Evolutionary conservation across 37 sponge, comb jelly and placozoan genomes (phyloP).

Genomic region (Mnemiopsis leidyi): DNA sequence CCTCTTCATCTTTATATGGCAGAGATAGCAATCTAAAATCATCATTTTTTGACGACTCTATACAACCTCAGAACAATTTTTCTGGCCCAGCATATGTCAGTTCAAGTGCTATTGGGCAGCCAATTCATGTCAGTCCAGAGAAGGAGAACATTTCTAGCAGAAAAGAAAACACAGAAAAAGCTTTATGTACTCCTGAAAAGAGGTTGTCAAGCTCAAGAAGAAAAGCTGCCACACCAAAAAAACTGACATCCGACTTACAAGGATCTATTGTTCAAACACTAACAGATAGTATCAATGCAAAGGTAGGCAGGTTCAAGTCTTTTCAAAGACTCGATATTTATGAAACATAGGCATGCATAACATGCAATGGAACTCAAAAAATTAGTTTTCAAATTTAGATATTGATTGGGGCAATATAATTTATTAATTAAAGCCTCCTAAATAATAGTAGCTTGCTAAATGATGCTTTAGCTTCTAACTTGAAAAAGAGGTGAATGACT

Average conservation of each 20-base stretch:
- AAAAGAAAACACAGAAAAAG: background rate
- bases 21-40: background rate
- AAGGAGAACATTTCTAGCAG: background rate
- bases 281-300: constrained; percentile 7
- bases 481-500: no score
- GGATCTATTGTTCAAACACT: constrained; percentile 11
- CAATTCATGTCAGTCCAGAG: no score
- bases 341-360: background rate
- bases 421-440: no score
- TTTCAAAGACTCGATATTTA: background rate
- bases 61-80: background rate
- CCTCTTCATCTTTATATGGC: background rate
- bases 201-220: constrained; percentile 7
- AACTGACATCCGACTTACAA: background rate
- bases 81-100: no score
- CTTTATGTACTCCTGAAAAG: background rate
- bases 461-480: no score
- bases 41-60: background rate
- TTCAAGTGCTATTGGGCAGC: no score
- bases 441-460: no score
- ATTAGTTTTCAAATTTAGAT: no score
- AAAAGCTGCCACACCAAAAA: constrained; percentile 7
- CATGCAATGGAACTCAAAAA: no score
- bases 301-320: background rate
- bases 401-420: background rate